Evolutionary conservation across 2,888 invertebrate genomes (phyloP), one percentile per base, ranked within the genome.

Genomic region (Drosophila emarginata): DNA sequence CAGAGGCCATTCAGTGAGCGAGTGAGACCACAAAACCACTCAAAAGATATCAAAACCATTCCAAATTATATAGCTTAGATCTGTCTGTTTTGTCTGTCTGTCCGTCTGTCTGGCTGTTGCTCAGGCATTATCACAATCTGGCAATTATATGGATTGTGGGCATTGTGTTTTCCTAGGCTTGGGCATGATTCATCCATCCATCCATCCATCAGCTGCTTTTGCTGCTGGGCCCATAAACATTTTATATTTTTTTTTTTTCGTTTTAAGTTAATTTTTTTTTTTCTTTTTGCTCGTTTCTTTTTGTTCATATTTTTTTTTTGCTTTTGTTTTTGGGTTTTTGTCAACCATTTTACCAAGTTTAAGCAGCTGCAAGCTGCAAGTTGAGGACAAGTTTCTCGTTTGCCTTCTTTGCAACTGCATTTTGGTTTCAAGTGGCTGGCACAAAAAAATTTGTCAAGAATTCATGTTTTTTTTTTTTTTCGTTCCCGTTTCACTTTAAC

Each of bases 121-220:
- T 21, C 39, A 52, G 51, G 59, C 72, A 72, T 65, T 71, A 72
- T 72, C 71, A 56, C 60, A 72, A 60, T 40, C 65, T 70, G 72
- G 72, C 65, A 71, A 71, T 71, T 71, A 71, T 72, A 45, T 21
- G 45, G 45, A 45, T 45, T 45, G 71, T 65, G 72, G 65, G 71
- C 65, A 71, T 71, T 71, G 71, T 71, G 60, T 36, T 45, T 45
- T 21, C 45, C 21, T 45, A 21, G 45, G 45, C 45, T 45, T 45
- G 45, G 18, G 54, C 18, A 54, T 54, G 54, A 54, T 54, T 54
- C 54, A 54, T 54, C 32, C 54, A 54, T 36, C 18, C 14, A 45
- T 45, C 21, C 21, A 45, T 45, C 45, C 2, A 45, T 45, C 45
- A 45, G 18, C 45, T 21, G 45, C 18, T 45, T 12, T 21, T 45